Conservation (phyloP, 2,888 invertebrate genomes). For the Caenorhabditis macrosperma region DNA sequence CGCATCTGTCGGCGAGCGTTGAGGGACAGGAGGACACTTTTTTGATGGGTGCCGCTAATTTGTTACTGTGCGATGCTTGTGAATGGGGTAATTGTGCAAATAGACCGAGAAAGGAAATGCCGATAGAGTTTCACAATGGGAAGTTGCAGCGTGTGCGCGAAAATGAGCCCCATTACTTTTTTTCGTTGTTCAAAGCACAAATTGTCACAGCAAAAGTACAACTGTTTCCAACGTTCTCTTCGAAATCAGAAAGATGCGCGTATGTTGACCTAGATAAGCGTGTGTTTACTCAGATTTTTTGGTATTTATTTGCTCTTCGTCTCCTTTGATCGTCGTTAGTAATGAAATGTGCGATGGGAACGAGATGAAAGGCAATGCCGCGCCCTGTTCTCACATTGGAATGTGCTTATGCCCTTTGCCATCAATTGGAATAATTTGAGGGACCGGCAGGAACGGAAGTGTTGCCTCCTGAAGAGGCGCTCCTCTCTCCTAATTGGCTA, state of each 20-base stretch:
- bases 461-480: constrained; percentile 6
- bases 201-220: not conserved
- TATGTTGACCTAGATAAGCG: constrained; percentile 16
- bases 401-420: not conserved
- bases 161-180: not conserved
- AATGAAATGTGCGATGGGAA: constrained; percentile 16
- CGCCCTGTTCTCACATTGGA: not conserved
- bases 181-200: not conserved
- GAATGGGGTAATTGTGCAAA: constrained; percentile 17
- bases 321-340: constrained; percentile 13
- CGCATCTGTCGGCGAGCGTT: constrained; percentile 1
- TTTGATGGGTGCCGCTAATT: constrained; percentile 57
- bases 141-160: not conserved
- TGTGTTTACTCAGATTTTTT: constrained; percentile 25
- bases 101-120: not conserved
- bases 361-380: constrained; percentile 18
- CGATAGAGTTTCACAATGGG: not conserved
- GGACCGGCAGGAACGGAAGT: constrained; percentile 33
- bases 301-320: constrained; percentile 1
- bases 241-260: not conserved
- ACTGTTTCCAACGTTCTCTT: not conserved
- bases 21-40: not conserved
- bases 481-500: constrained; percentile 34
- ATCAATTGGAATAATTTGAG: constrained; percentile 6
- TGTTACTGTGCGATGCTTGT: constrained; percentile 15